These are phyloP conservation scores for Tiliqua scincoides DNA, from an alignment of 2,113 vertebrate species.

Conservation along the genomic window DNA sequence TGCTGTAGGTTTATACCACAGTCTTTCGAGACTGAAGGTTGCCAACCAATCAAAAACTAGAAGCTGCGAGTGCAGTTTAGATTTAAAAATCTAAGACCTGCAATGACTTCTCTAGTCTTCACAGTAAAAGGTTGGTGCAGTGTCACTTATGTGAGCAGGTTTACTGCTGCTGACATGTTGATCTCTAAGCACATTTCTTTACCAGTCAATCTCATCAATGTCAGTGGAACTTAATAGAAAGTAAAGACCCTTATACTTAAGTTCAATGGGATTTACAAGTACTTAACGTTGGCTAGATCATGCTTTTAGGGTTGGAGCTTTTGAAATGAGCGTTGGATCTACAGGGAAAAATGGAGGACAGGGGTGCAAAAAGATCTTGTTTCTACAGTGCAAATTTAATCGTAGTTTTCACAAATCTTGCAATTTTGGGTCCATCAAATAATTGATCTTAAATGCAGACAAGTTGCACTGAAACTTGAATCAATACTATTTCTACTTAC, in stretches of 20 bases:
- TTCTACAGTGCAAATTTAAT: not conserved
- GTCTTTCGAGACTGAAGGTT: no score
- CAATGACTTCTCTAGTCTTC: not conserved
- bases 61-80: not conserved
- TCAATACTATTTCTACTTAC: slow-evolving; percentile 10
- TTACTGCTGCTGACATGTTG: not conserved
- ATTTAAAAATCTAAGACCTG: not conserved
- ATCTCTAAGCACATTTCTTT: not conserved
- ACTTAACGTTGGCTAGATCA: not conserved
- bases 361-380: not conserved
- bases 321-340: not conserved
- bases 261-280: not conserved
- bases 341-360: not conserved
- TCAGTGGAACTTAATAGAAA: not conserved
- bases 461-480: not conserved
- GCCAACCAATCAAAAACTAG: no score
- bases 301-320: not conserved
- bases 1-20: no score
- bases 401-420: not conserved
- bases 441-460: slow-evolving; percentile 10
- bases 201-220: not conserved
- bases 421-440: not conserved
- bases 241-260: not conserved
- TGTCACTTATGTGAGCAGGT: not conserved
- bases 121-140: not conserved